Evolutionary conservation across 2,113 vertebrate genomes (phyloP).

Genomic region (Platichthys flesus): DNA sequence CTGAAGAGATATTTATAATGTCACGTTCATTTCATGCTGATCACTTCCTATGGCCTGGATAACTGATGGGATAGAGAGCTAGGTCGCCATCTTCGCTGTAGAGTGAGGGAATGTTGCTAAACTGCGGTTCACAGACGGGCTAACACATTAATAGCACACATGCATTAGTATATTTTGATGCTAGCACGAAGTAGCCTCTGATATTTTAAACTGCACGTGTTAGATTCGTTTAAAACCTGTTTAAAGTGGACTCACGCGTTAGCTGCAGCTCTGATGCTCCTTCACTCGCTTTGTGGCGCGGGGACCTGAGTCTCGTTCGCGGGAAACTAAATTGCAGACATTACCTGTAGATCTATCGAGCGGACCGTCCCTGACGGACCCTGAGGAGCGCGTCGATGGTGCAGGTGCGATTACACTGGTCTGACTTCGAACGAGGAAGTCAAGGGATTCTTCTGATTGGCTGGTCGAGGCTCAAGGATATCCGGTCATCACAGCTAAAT

Average conservation of each 20-base stretch:
- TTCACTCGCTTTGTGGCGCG: background rate
- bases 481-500: constrained; percentile 59
- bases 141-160: background rate
- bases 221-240: background rate
- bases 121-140: too few relatives aligned
- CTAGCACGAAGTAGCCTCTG: background rate
- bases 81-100: too few relatives aligned
- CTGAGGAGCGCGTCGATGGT: constrained; percentile 28
- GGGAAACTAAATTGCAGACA: constrained; percentile 76
- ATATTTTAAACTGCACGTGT: fast-evolving
- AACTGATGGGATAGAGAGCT: background rate
- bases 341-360: constrained; percentile 42
- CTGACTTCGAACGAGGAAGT: constrained; percentile 37
- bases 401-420: constrained; percentile 27
- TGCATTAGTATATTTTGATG: background rate
- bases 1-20: background rate
- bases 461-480: constrained; percentile 50
- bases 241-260: constrained; percentile 20
- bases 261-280: fast-evolving
- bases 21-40: background rate
- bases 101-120: too few relatives aligned
- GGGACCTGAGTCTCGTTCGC: constrained; percentile 63
- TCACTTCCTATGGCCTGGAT: background rate
- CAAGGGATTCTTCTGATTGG: constrained; percentile 51
- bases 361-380: fast-evolving